Conservation (phyloP, 2,888 invertebrate genomes). For the Galeopsomyia nigrocyanea region DNA sequence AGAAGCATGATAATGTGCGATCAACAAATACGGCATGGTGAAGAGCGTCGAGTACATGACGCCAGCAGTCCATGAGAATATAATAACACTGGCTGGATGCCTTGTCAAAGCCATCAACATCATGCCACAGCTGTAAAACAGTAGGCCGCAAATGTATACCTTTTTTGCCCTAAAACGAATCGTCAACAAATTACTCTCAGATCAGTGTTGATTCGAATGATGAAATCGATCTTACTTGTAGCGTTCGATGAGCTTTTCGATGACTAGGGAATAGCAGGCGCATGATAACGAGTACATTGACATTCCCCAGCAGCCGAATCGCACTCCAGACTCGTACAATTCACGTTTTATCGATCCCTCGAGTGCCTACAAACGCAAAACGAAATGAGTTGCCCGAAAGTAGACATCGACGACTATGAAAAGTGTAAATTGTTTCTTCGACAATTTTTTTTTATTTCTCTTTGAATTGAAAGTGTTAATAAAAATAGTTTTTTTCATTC, state of each 20-base stretch:
- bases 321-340: constrained; percentile 90
- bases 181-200: no score
- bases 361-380: constrained; percentile 73
- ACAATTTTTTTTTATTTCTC: background rate
- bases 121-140: constrained; percentile 92
- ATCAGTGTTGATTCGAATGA: no score
- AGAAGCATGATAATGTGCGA: constrained; percentile 95
- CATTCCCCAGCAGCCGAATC: constrained; percentile 98
- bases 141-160: constrained; percentile 90
- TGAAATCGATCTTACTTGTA: constrained; percentile 67
- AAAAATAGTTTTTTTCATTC: background rate
- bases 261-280: constrained; percentile 89
- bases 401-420: background rate
- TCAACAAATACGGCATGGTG: constrained; percentile 95
- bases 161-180: constrained; percentile 80
- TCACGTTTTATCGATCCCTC: constrained; percentile 76
- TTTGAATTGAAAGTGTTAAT: constrained; percentile 13
- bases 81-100: constrained; percentile 83
- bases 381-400: background rate
- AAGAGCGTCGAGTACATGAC: constrained; percentile 98
- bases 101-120: constrained; percentile 84
- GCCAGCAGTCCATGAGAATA: constrained; percentile 94
- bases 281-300: constrained; percentile 95
- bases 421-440: background rate
- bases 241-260: constrained; percentile 86